Evolutionary conservation across 2,888 invertebrate species (phyloP).

Genomic region (Agrotis exclamationis): DNA sequence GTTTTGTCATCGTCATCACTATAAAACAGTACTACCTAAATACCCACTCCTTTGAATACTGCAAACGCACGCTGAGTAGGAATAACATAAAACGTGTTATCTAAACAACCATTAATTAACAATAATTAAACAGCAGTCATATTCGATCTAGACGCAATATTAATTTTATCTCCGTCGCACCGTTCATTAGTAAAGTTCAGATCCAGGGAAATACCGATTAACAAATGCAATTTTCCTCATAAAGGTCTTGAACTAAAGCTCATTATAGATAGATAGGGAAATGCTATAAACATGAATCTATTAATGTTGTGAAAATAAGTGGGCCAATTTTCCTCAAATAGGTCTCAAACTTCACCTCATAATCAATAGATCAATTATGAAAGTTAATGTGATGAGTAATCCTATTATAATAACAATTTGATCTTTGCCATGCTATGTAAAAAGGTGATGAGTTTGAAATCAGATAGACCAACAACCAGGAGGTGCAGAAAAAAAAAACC

Average conservation of each 20-base stretch:
- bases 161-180: neutral
- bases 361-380: constrained; percentile 1
- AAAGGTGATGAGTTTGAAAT: too few relatives aligned
- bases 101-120: constrained; percentile 2
- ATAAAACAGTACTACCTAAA: neutral
- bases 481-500: too few relatives aligned
- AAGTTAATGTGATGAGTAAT: constrained; percentile 7
- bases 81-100: neutral
- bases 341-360: too few relatives aligned
- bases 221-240: constrained; percentile 39
- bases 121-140: neutral
- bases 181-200: neutral
- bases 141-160: neutral
- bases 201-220: constrained; percentile 28
- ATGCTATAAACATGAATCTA: constrained; percentile 16
- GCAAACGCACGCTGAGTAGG: neutral
- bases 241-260: constrained; percentile 11
- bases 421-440: too few relatives aligned
- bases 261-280: constrained; percentile 12
- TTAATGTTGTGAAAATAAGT: constrained; percentile 5
- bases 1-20: constrained; percentile 17
- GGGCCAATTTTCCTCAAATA: too few relatives aligned
- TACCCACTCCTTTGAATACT: neutral
- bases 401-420: constrained; percentile 22
- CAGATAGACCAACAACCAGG: too few relatives aligned